A percentile compares a stretch with the other conserved stretches of the same genome.
These are phyloP conservation scores for Osmerus eperlanus DNA, from an alignment of 2,113 vertebrate species.

Conservation along the genomic window DNA sequence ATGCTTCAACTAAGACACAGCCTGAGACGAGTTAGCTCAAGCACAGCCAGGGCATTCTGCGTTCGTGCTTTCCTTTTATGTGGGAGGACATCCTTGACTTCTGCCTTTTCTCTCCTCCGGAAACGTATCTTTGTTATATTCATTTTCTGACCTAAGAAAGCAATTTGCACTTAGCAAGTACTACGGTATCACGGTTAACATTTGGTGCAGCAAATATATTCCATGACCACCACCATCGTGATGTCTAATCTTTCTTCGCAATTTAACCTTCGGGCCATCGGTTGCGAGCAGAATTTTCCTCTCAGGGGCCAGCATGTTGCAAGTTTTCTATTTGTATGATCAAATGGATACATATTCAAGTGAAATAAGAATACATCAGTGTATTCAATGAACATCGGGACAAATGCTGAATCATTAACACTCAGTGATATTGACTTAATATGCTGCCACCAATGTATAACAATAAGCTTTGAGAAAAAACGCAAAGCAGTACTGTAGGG, in stretches of 20 bases:
- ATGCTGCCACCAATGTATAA: conserved; percentile 5
- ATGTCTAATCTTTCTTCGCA: neutral
- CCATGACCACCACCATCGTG: too few species aligned
- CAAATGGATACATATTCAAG: conserved; percentile 14
- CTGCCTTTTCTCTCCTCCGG: conserved; percentile 18
- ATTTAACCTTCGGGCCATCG: neutral
- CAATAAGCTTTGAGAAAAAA: conserved; percentile 12
- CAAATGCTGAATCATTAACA: conserved; percentile 1
- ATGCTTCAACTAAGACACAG: conserved; percentile 6
- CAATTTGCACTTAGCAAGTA: neutral
- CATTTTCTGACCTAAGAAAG: conserved; percentile 35
- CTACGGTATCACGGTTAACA: too few species aligned
- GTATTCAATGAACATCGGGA: neutral
- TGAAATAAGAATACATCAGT: conserved; percentile 16
- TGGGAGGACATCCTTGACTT: conserved; percentile 53
- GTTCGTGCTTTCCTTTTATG: conserved; percentile 21
- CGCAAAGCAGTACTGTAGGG: neutral
- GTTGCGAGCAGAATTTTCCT: conserved; percentile 8
- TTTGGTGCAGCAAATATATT: too few species aligned
- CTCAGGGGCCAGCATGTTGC: neutral
- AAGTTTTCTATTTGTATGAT: neutral
- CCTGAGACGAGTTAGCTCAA: conserved; percentile 16
- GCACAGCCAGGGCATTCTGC: neutral
- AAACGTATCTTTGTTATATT: conserved; percentile 10
- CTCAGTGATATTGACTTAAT: neutral